phyloP scores from a whole-genome alignment of 2,888 invertebrate genomes.

The Clivina fossor region DNA sequence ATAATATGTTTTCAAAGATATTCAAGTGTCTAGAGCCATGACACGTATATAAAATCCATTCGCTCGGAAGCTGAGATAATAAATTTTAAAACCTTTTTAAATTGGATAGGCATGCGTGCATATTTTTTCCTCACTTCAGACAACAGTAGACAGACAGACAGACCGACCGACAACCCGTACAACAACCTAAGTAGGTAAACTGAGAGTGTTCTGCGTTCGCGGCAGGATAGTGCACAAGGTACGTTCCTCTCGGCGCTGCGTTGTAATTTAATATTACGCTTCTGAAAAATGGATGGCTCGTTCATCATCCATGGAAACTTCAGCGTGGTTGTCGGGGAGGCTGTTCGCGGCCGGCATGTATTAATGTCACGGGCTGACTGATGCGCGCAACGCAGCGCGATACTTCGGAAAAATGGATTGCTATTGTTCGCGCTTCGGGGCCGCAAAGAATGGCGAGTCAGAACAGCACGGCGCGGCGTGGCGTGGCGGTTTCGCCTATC shows the following conservation, averaged over 20 bases:
- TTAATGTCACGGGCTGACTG: constrained; percentile 20
- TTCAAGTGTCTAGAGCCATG: too few species aligned
- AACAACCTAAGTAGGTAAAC: background rate
- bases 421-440: too few species aligned
- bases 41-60: too few species aligned
- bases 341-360: constrained; percentile 15
- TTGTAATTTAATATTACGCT: constrained; percentile 31
- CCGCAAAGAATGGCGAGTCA: too few species aligned
- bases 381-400: constrained; percentile 6
- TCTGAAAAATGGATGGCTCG: constrained; percentile 31
- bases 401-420: background rate
- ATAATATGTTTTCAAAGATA: too few species aligned
- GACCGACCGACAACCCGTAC: background rate
- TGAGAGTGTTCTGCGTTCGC: background rate
- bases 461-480: too few species aligned
- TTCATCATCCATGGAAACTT: constrained; percentile 31
- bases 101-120: background rate
- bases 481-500: background rate
- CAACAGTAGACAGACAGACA: background rate
- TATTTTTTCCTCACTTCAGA: background rate
- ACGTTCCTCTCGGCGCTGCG: too few species aligned
- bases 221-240: constrained; percentile 2
- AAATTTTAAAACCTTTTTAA: too few species aligned
- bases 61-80: too few species aligned
- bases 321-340: background rate